Percentiles rank a stretch among this genome's conserved stretches.
phyloP scores from a whole-genome alignment of 2,888 invertebrate species.

The Vanessa cardui region DNA sequence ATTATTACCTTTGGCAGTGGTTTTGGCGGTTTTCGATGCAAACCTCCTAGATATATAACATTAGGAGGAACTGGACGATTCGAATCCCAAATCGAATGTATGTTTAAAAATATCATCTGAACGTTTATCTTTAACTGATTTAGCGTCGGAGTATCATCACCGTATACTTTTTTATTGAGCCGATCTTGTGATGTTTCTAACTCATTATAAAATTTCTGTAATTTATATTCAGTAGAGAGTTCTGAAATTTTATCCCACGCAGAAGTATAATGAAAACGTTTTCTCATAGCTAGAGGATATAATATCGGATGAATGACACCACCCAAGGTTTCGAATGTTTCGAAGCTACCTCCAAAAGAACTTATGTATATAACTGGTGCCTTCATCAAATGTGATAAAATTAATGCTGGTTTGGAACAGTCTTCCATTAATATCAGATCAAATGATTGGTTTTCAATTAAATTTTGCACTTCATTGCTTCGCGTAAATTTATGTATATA shows the following conservation, averaged over 20 bases:
- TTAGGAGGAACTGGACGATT: constrained; percentile 66
- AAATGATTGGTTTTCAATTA: constrained; percentile 25
- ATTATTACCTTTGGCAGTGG: constrained; percentile 55
- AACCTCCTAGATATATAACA: constrained; percentile 65
- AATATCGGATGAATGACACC: constrained; percentile 45
- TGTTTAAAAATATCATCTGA: constrained; percentile 66
- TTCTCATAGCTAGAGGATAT: constrained; percentile 33
- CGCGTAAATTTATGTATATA: not conserved
- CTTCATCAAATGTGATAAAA: constrained; percentile 47
- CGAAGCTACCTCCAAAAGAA: constrained; percentile 45
- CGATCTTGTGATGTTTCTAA: constrained; percentile 8
- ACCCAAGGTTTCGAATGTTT: constrained; percentile 41
- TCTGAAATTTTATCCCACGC: constrained; percentile 48
- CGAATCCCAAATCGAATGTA: constrained; percentile 60
- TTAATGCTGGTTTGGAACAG: constrained; percentile 40
- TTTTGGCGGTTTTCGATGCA: constrained; percentile 60
- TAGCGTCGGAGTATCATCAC: constrained; percentile 45
- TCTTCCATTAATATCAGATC: constrained; percentile 53
- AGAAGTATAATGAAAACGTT: constrained; percentile 42
- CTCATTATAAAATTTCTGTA: constrained; percentile 22
- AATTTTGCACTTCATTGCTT: constrained; percentile 33
- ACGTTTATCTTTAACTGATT: constrained; percentile 51
- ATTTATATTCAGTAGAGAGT: constrained; percentile 41
- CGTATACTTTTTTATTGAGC: constrained; percentile 44
- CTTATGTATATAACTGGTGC: constrained; percentile 52